A percentile compares a stretch with the other conserved stretches of the same genome.
phyloP scores from a whole-genome alignment of 53 echinoderm and acorn worm genomes.

The Apostichopus leukothele region DNA sequence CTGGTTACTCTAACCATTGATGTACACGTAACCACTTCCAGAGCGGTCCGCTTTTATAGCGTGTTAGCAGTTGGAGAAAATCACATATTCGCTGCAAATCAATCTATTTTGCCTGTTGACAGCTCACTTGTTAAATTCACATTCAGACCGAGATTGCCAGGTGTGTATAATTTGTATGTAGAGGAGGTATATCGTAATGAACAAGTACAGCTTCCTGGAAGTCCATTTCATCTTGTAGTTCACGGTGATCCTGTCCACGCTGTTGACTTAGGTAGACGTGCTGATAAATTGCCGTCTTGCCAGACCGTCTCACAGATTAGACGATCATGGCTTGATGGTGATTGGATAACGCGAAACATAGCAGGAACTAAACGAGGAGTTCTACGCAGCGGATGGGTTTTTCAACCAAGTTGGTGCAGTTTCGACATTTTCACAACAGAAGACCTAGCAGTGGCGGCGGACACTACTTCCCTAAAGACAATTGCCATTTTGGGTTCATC shows the following conservation, averaged over 20 bases:
- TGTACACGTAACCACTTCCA: too few relatives aligned
- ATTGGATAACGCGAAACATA: not conserved
- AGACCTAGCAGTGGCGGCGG: not conserved
- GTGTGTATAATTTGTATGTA: conserved; percentile 14
- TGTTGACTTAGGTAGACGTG: not conserved
- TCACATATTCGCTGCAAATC: conserved; percentile 1
- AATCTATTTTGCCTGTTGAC: too few relatives aligned
- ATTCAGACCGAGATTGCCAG: not conserved
- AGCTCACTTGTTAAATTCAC: not conserved
- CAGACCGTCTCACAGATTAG: not conserved
- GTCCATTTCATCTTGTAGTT: conserved; percentile 22
- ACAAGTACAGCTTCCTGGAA: conserved; percentile 22
- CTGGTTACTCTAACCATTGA: too few relatives aligned
- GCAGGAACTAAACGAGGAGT: not conserved
- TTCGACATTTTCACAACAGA: not conserved
- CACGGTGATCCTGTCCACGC: not conserved
- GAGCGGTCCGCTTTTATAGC: not conserved
- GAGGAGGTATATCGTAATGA: not conserved
- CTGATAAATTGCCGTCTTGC: conserved; percentile 19
- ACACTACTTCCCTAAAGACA: not conserved
- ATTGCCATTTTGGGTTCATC: not conserved
- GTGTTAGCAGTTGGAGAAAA: conserved; percentile 3
- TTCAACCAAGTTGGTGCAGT: not conserved
- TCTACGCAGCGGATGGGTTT: not conserved
- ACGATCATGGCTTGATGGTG: not conserved